Evolutionary conservation across 2,888 invertebrate species (phyloP).

Genomic region (Unio delphinus): DNA sequence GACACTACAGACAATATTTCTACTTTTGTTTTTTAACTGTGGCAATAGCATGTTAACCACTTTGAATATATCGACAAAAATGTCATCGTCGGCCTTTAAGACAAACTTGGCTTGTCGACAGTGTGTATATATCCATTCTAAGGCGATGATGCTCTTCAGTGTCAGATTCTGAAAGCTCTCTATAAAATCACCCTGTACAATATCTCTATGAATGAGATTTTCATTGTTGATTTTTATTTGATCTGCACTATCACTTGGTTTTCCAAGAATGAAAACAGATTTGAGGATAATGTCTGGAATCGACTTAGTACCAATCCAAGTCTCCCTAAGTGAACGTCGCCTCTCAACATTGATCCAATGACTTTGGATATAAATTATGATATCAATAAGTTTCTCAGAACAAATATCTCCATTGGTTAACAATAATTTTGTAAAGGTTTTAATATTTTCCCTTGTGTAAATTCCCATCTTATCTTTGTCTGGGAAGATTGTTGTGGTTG

Average conservation of each 20-base stretch:
- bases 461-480: too few species aligned
- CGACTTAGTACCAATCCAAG: conserved; percentile 35
- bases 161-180: conserved; percentile 43
- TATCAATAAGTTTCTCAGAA: conserved; percentile 11
- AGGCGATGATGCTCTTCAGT: conserved; percentile 34
- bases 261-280: conserved; percentile 40
- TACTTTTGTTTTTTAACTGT: conserved; percentile 22
- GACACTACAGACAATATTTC: conserved; percentile 43
- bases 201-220: conserved; percentile 35
- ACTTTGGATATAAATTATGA: conserved; percentile 48
- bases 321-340: conserved; percentile 35
- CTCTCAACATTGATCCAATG: conserved; percentile 29
- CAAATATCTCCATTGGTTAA: too few species aligned
- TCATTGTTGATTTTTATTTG: conserved; percentile 44
- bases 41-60: conserved; percentile 44
- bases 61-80: conserved; percentile 53
- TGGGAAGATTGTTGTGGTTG: too few species aligned
- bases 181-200: conserved; percentile 39
- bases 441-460: too few species aligned
- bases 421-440: too few species aligned
- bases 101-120: conserved; percentile 38
- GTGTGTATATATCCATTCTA: conserved; percentile 36
- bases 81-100: conserved; percentile 51
- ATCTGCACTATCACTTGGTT: conserved; percentile 23
- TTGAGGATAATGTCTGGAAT: conserved; percentile 23